Conservation (phyloP, 2,797 vertebrate genomes). For the Emys orbicularis region DNA sequence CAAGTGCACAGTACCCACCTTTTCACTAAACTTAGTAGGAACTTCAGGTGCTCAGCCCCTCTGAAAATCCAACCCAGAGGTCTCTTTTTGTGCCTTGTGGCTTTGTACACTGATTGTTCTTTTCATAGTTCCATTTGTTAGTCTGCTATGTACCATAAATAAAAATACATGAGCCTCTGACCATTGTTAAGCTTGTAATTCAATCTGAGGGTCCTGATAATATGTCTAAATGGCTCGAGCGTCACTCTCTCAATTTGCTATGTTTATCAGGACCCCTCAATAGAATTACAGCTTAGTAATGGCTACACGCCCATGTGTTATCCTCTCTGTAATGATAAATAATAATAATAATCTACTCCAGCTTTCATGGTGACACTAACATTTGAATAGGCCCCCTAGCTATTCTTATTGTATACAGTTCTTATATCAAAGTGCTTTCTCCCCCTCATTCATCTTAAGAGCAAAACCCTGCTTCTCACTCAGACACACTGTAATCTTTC, state of each 20-base stretch:
- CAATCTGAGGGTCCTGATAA: slow-evolving; percentile 1
- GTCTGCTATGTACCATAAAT: slow-evolving; percentile 10
- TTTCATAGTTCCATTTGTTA: not conserved
- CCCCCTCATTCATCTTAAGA: slow-evolving; percentile 12
- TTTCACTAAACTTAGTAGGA: not conserved
- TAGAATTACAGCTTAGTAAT: slow-evolving; percentile 1
- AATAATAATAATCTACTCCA: not conserved
- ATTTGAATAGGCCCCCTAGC: not conserved
- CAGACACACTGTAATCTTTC: slow-evolving; percentile 31
- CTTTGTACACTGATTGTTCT: not conserved
- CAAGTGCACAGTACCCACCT: fast-evolving
- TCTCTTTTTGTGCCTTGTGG: not conserved
- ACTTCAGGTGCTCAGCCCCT: not conserved
- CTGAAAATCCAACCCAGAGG: not conserved
- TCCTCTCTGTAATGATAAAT: not conserved
- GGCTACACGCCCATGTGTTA: not conserved
- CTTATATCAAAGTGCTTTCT: not conserved
- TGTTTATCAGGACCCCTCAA: slow-evolving; percentile 22
- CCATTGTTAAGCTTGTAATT: slow-evolving; percentile 42
- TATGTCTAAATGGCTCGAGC: not conserved
- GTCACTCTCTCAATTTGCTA: not conserved
- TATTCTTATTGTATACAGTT: not conserved
- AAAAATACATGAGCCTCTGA: slow-evolving; percentile 44
- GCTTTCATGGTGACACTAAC: not conserved
- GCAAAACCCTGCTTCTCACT: slow-evolving; percentile 38